Base-by-base conservation (phyloP, 2,888 invertebrate genomes). In the Schrankia costaestrigalis region DNA sequence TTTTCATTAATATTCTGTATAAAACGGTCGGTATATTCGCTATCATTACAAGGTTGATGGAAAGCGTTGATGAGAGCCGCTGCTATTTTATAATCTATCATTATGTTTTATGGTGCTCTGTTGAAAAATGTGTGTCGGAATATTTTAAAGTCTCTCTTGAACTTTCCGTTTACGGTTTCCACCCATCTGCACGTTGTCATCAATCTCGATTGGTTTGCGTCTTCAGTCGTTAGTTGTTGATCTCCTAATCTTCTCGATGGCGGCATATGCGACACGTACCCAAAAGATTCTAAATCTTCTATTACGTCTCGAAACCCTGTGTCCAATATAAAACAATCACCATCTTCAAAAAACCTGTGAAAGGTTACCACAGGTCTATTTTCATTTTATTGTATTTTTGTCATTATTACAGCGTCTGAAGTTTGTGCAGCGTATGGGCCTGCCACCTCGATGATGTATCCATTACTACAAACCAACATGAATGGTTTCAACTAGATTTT, bases 391-490 rank as follows among this genome's bases (percentile, higher is more conserved):
- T n/a, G n/a, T n/a, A n/a, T n/a, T n/a, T n/a, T n/a, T n/a, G n/a
- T 29, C 14, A 26, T 13, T 14, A 30, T 33, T 11, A 14, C 9
- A 8, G 26, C 22, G 26, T 33, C 32, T 14, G 21, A 26, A 21
- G 18, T 33, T 18, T 17, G 13, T 2, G 42, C 41, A 14, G 42
- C 7, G 34, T 30, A 41, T 1, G 42, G 40, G 13, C 45, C 42
- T 24, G 35, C 22, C 11, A 41, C 23, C 19, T 45, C 41, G n/a
- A 45, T 31, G 14, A 45, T 48, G 33, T 45, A 38, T 7, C 44
- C 45, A 41, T 45, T 35, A 19, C 33, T 26, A 36, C 40, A 38
- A 21, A 42, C 38, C 19, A 45, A 27, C 6, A 43, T 12, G 19
- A 43, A 45, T 15, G 45, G 42, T 37, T 45, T 48, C n/a, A 6